These are phyloP conservation scores for Mizuhopecten yessoensis DNA, from an alignment of 1,140 invertebrate species.

Conservation along the genomic window DNA sequence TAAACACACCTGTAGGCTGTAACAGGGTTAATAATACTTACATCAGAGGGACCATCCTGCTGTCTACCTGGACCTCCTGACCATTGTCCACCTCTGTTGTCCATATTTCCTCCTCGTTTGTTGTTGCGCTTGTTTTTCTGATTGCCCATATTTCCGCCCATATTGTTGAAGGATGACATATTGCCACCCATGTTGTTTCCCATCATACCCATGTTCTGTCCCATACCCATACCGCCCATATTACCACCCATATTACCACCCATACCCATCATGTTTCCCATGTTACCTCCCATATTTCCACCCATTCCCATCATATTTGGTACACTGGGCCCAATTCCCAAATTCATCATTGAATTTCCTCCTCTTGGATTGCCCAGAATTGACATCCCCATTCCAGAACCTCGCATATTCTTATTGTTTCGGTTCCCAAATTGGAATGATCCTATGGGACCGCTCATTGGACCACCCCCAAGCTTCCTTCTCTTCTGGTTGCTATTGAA, in stretches of 20 bases:
- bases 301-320: conserved; percentile 22
- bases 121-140: neutral
- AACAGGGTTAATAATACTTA: no score
- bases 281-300: neutral
- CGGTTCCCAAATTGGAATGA: neutral
- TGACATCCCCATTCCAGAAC: neutral
- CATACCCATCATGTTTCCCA: neutral
- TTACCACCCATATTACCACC: neutral
- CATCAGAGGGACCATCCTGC: neutral
- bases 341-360: conserved; percentile 5
- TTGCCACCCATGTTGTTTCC: neutral
- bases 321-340: neutral
- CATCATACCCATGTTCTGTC: neutral
- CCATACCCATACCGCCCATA: conserved; percentile 13
- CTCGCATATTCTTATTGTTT: neutral
- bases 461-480: neutral
- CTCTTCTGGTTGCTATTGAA: neutral
- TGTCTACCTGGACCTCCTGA: neutral
- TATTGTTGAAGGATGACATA: neutral
- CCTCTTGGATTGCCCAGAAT: conserved; percentile 19
- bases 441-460: conserved; percentile 2
- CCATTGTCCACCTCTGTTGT: conserved; percentile 5
- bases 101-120: neutral
- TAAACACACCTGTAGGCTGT: no score
- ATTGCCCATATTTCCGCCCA: conserved; percentile 28